phyloP scores from a whole-genome alignment of 2,797 vertebrate genomes.

The Pangasius djambal region DNA sequence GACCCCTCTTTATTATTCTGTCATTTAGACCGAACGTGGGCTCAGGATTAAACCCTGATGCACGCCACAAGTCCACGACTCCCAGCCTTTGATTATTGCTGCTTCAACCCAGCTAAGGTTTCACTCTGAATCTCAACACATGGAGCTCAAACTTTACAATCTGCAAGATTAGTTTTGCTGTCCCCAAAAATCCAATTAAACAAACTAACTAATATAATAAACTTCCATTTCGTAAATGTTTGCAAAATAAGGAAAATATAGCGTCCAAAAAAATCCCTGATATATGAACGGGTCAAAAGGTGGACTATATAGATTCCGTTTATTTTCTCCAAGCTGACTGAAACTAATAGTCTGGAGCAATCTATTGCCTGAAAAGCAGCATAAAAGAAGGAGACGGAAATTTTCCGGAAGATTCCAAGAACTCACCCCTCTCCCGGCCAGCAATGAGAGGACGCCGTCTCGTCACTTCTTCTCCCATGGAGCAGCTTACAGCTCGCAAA shows the following conservation, averaged over 20 bases:
- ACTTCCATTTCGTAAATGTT: neutral
- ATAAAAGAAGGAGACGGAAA: neutral
- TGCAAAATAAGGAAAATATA: neutral
- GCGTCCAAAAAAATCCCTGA: neutral
- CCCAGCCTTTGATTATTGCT: neutral
- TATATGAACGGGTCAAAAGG: neutral
- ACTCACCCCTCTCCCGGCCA: conserved; percentile 77
- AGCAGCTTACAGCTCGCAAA: conserved; percentile 10
- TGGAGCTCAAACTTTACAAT: neutral
- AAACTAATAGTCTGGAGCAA: neutral
- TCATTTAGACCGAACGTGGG: neutral
- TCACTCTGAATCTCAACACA: neutral
- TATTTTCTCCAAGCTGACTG: neutral
- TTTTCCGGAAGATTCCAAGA: conserved; percentile 33
- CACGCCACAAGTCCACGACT: neutral
- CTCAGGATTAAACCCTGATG: conserved; percentile 31
- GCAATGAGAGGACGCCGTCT: conserved; percentile 77
- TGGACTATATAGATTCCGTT: neutral
- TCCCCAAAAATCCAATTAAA: neutral
- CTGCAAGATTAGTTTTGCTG: neutral
- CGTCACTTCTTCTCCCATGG: conserved; percentile 72
- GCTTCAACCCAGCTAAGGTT: neutral
- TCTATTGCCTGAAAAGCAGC: neutral
- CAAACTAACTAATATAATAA: neutral
- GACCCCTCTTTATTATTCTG: conserved; percentile 1